Evolutionary conservation across 2,113 vertebrate genomes (phyloP).

Genomic region (Podarcis cretensis): DNA sequence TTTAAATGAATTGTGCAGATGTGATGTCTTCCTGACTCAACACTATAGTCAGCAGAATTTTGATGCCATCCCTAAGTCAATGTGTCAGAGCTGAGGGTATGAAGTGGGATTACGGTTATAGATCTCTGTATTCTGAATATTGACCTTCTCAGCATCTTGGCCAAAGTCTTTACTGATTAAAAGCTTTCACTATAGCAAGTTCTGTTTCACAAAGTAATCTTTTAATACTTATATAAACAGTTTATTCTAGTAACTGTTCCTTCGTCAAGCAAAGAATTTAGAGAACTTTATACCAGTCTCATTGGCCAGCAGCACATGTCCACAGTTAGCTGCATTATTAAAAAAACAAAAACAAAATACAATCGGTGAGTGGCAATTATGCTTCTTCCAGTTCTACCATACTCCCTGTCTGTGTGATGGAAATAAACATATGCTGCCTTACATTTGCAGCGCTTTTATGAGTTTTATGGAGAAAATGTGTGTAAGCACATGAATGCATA

Average conservation of each 20-base stretch:
- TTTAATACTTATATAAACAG: not conserved
- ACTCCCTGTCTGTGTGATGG: not conserved
- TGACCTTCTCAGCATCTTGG: slow-evolving; percentile 27
- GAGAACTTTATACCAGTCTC: not conserved
- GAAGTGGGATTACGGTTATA: slow-evolving; percentile 1
- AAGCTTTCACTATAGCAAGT: not conserved
- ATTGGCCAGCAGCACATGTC: not conserved
- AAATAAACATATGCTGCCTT: not conserved
- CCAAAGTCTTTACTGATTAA: slow-evolving; percentile 15
- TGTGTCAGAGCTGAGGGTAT: slow-evolving; percentile 8
- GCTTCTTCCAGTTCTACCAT: not conserved
- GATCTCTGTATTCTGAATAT: slow-evolving; percentile 7
- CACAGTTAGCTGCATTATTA: not conserved
- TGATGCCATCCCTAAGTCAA: slow-evolving; percentile 15
- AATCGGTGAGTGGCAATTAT: not conserved
- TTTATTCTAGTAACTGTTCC: not conserved
- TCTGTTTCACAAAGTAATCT: not conserved
- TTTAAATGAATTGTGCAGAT: slow-evolving; percentile 16
- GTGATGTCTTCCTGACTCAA: slow-evolving; percentile 20
- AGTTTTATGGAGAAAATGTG: not conserved
- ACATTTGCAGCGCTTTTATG: not conserved
- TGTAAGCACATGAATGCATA: not conserved
- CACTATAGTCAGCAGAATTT: slow-evolving; percentile 20
- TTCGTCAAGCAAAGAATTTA: not conserved
- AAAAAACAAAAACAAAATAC: not conserved